Evolutionary conservation across 1,140 invertebrate species (phyloP), one percentile per base, ranked within the genome.

Genomic region (Drosophila grimshawi): DNA sequence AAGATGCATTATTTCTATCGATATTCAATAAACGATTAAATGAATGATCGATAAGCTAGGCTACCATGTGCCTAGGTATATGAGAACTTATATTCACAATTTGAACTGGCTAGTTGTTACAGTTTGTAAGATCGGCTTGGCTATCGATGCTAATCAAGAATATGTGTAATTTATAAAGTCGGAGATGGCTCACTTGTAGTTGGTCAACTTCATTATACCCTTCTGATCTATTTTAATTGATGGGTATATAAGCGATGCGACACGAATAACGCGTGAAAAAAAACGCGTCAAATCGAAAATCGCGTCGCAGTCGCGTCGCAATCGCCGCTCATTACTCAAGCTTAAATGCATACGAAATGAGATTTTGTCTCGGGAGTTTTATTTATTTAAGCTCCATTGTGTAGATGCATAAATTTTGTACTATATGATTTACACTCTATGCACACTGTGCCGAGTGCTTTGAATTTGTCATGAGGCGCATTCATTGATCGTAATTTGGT

Each of bases 321-420:
- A 55, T 66, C 57, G 60, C 64, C 61, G 76, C 73, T 76, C 82
- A 81, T 81, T 86, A 86, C 67, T 82, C 78, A 79, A 81, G 83
- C 81, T 86, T 88, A 88, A 86, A 80, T 86, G 82, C 83, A 86
- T 86, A 88, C 68, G 75, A 86, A 86, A 86, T 77, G 80, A 86
- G 76, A 59, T 78, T 48, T 81, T 57, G 49, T 74, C 77, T 72
- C 53, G 63, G 59, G 45, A 76, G 60, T 76, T 75, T 75, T 75
- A 60, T 70, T 81, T 86, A 76, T 81, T 86, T 78, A 78, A 86
- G 60, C 59, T 61, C 8, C 41, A 63, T 53, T 74, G 67, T 70
- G 64, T 68, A 29, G 61, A 39, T 10, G n/a, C 39, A 85, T 82
- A 85, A 85, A 85, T 78, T 66, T 64, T 77, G 77, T 59, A 80